Evolutionary conservation across 2,888 invertebrate species (phyloP).

Genomic region (Muscina levida): DNA sequence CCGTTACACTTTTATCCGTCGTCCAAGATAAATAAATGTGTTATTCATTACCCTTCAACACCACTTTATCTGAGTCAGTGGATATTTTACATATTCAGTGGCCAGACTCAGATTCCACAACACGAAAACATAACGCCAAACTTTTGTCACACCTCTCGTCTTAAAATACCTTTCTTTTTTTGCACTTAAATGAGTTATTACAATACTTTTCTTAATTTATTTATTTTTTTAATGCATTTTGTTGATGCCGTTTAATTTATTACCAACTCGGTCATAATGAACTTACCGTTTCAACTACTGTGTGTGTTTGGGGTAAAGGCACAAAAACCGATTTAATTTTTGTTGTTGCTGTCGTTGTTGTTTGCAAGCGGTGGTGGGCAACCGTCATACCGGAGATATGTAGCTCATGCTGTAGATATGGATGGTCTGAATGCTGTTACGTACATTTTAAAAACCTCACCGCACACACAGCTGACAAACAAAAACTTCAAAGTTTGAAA

Average conservation of each 20-base stretch:
- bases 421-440: slow-evolving; percentile 15
- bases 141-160: no score
- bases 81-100: no score
- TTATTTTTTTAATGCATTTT: slow-evolving; percentile 15
- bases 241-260: slow-evolving; percentile 56
- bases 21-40: no score
- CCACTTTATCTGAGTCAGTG: no score
- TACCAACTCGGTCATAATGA: slow-evolving; percentile 60
- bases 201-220: background rate
- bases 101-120: no score
- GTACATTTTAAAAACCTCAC: background rate
- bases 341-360: background rate
- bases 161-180: no score
- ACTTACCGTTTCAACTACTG: slow-evolving; percentile 64
- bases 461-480: slow-evolving; percentile 8
- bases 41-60: no score
- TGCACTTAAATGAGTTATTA: slow-evolving; percentile 15
- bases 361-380: no score
- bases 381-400: no score
- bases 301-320: background rate
- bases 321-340: slow-evolving; percentile 23
- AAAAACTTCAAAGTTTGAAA: slow-evolving; percentile 18
- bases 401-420: slow-evolving; percentile 4
- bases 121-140: no score
- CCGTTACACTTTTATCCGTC: no score